Conservation (phyloP, 2,797 vertebrate genomes). For the Bovichtus variegatus region DNA sequence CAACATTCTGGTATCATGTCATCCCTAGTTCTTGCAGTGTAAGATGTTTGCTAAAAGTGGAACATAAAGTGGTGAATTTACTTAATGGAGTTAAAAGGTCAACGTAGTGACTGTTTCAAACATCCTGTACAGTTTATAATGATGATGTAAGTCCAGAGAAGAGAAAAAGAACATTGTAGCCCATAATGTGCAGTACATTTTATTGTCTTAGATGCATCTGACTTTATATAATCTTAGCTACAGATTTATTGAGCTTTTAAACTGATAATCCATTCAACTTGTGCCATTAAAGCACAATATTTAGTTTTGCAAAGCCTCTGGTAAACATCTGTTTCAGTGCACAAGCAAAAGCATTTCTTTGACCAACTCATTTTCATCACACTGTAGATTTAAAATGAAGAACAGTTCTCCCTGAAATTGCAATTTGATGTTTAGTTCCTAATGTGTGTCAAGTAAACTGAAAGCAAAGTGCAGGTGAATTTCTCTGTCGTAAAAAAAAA, state of each 20-base stretch:
- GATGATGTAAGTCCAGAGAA: not conserved
- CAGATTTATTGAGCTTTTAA: constrained; percentile 7
- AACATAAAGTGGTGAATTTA: not conserved
- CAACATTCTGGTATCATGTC: no score
- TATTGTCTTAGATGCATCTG: not conserved
- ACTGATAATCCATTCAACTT: not conserved
- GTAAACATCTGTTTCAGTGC: constrained; percentile 5
- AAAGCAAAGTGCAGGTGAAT: constrained; percentile 19
- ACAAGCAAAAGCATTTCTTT: constrained; percentile 7
- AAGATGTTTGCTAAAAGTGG: not conserved
- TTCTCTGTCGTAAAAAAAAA: constrained; percentile 33
- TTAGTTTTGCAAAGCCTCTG: not conserved
- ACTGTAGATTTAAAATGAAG: not conserved
- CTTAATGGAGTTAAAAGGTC: not conserved
- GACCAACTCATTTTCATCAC: not conserved
- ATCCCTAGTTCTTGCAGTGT: not conserved
- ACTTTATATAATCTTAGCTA: not conserved
- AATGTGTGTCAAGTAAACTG: constrained; percentile 14
- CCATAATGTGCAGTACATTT: not conserved
- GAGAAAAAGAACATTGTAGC: not conserved
- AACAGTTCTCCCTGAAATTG: constrained; percentile 21
- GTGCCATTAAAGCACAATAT: not conserved
- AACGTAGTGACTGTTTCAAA: not conserved
- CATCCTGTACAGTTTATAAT: not conserved
- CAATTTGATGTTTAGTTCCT: constrained; percentile 8